phyloP scores from a whole-genome alignment of 2,888 invertebrate genomes.

The Epirrhoe tristata region DNA sequence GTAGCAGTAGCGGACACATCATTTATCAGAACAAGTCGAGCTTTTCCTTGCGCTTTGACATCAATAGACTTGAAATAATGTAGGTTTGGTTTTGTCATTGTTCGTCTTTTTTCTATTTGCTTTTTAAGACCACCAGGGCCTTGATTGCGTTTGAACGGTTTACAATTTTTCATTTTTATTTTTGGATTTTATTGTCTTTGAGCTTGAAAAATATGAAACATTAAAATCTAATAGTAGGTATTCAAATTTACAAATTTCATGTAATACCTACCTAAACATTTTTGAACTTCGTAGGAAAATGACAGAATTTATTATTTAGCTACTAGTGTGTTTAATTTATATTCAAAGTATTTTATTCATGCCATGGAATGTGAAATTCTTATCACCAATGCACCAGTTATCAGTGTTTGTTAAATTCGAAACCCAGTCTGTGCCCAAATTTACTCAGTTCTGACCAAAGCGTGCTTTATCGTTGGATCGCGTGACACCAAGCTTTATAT shows the following conservation, averaged over 20 bases:
- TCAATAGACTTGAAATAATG: constrained; percentile 56
- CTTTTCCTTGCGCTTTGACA: constrained; percentile 63
- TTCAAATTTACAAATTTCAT: too few relatives aligned
- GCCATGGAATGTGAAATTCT: not conserved
- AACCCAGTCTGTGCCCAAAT: constrained; percentile 39
- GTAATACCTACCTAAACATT: too few relatives aligned
- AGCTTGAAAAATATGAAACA: too few relatives aligned
- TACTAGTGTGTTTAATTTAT: too few relatives aligned
- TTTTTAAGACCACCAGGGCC: constrained; percentile 3
- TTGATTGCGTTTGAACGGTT: constrained; percentile 3
- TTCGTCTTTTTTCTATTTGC: constrained; percentile 14
- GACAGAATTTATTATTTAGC: too few relatives aligned
- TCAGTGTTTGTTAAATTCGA: constrained; percentile 28
- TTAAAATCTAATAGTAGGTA: too few relatives aligned
- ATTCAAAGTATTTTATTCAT: not conserved
- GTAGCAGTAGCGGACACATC: constrained; percentile 79
- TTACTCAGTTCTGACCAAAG: constrained; percentile 58
- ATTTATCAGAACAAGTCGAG: constrained; percentile 77
- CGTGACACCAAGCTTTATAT: constrained; percentile 74
- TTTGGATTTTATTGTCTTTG: too few relatives aligned
- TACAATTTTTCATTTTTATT: not conserved
- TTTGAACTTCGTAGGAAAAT: too few relatives aligned
- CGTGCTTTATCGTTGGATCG: constrained; percentile 74
- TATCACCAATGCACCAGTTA: constrained; percentile 19
- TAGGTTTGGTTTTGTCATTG: constrained; percentile 29